Conservation (phyloP, 2,888 invertebrate genomes). For the Cephonodes hylas region DNA sequence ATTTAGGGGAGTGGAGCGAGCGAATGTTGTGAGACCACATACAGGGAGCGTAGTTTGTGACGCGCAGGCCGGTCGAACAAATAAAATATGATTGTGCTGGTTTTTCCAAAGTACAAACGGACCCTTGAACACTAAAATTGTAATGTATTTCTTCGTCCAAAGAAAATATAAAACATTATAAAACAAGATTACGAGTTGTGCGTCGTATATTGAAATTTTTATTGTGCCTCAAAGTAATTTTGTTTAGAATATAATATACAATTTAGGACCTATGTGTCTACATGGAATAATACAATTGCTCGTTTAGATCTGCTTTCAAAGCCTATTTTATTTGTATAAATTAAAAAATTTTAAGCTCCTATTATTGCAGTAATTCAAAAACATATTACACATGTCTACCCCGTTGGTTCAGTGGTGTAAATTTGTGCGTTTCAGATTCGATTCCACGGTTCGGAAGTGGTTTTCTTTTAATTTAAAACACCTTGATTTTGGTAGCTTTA, state of each 20-base stretch:
- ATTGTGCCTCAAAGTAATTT: constrained; percentile 25
- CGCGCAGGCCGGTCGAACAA: background rate
- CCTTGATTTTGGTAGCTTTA: too few relatives aligned
- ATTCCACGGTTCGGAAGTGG: too few relatives aligned
- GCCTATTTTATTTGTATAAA: too few relatives aligned
- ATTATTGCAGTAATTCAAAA: too few relatives aligned
- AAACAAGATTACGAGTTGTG: constrained; percentile 31
- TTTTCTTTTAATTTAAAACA: too few relatives aligned
- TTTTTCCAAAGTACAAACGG: constrained; percentile 14
- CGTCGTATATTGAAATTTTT: constrained; percentile 26
- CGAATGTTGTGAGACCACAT: background rate
- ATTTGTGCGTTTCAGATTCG: background rate
- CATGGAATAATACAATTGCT: too few relatives aligned
- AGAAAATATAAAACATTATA: constrained; percentile 45
- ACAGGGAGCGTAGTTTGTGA: background rate
- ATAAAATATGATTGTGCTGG: background rate
- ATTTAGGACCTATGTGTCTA: background rate
- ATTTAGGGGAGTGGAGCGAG: background rate
- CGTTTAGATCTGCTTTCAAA: too few relatives aligned
- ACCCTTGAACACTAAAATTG: constrained; percentile 36
- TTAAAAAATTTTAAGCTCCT: too few relatives aligned
- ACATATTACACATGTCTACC: background rate
- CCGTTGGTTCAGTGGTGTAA: background rate
- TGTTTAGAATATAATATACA: constrained; percentile 8
- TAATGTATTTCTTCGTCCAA: constrained; percentile 40